Percentiles rank a stretch among this genome's conserved stretches.
phyloP scores from a whole-genome alignment of 2,113 vertebrate genomes.

The Merops nubicus region DNA sequence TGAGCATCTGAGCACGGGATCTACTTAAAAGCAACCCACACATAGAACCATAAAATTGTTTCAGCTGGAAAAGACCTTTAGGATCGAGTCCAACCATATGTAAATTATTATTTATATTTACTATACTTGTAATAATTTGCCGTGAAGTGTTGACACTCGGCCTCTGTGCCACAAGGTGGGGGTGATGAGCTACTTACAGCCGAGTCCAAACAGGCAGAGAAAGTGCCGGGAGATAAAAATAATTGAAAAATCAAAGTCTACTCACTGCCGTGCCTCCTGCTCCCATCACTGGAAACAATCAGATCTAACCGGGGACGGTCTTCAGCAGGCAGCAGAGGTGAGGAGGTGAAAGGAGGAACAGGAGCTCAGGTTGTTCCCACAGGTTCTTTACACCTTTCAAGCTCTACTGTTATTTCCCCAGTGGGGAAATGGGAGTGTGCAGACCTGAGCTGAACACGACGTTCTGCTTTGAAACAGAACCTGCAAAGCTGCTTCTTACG shows the following conservation, averaged over 20 bases:
- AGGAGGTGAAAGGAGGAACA: background rate
- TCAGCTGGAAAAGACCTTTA: too few species aligned
- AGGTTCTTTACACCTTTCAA: background rate
- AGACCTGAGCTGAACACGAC: background rate
- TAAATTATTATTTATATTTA: background rate
- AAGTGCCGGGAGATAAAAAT: background rate
- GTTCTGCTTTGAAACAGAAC: background rate
- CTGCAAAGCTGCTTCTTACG: background rate
- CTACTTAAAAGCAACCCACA: background rate
- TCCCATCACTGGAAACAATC: background rate
- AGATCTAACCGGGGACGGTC: background rate
- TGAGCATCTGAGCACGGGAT: background rate
- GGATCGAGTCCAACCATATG: too few species aligned
- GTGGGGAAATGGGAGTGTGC: rapidly evolving
- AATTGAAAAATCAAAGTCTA: background rate
- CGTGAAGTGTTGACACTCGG: background rate
- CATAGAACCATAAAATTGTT: too few species aligned
- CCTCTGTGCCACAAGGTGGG: conserved; percentile 36
- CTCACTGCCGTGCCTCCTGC: background rate
- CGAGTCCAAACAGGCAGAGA: background rate
- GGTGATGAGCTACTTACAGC: background rate
- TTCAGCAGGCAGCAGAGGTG: background rate
- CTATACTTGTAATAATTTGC: background rate
- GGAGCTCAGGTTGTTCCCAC: background rate
- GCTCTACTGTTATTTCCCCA: background rate